Conservation (phyloP, 2,113 vertebrate genomes). For the Choloepus hoffmanni region DNA sequence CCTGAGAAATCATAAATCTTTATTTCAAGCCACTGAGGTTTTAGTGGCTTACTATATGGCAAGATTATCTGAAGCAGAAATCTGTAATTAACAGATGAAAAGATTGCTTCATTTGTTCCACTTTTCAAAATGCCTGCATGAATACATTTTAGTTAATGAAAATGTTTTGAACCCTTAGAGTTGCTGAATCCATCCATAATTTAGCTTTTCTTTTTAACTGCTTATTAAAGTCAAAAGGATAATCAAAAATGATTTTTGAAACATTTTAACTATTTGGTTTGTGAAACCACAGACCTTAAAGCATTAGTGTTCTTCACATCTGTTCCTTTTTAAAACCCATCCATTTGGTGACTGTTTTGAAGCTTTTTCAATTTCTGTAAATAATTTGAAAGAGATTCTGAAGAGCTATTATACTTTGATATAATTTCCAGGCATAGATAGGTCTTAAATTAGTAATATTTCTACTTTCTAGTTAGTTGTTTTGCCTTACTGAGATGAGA, state of each 20-base stretch:
- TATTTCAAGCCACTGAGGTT: not conserved
- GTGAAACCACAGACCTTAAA: slow-evolving; percentile 14
- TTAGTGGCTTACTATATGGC: not conserved
- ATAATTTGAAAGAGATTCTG: slow-evolving; percentile 58
- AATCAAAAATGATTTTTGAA: not conserved
- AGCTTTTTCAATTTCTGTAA: slow-evolving; percentile 21
- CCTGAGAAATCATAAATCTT: not conserved
- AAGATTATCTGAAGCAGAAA: not conserved
- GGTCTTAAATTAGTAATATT: slow-evolving; percentile 21
- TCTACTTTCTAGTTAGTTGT: not conserved
- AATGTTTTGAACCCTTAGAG: not conserved
- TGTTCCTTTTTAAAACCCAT: slow-evolving; percentile 31
- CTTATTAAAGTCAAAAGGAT: not conserved
- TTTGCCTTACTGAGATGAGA: slow-evolving; percentile 3
- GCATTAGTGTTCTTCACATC: not conserved
- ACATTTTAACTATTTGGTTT: not conserved
- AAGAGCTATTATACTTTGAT: not conserved
- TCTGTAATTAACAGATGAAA: not conserved
- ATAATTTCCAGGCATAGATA: not conserved
- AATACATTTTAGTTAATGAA: not conserved
- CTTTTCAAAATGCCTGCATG: not conserved
- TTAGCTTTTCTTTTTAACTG: not conserved
- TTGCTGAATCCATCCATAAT: not conserved
- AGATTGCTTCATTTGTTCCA: not conserved
- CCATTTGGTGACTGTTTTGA: slow-evolving; percentile 1